Conservation (phyloP, 2,888 invertebrate species). For the Acleris literana region DNA sequence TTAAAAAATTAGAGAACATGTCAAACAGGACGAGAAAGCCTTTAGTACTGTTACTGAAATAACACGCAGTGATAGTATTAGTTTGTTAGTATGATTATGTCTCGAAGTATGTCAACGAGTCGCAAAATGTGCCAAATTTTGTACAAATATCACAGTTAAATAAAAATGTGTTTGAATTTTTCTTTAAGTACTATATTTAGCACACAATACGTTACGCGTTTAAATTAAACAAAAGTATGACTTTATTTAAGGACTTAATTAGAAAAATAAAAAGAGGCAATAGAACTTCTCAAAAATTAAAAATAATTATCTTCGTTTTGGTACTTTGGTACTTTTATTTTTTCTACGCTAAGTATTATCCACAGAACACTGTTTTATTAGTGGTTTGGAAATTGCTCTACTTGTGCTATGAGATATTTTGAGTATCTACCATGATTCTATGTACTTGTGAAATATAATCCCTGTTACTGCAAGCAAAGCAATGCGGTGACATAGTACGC, state of each 20-base stretch:
- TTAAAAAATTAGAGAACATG: constrained; percentile 10
- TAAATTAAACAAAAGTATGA: too few relatives aligned
- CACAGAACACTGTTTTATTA: constrained; percentile 27
- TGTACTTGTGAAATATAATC: constrained; percentile 9
- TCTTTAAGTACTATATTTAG: too few relatives aligned
- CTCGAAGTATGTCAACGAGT: background rate
- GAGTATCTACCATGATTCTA: constrained; percentile 27
- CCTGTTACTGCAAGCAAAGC: constrained; percentile 58
- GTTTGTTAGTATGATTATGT: constrained; percentile 6
- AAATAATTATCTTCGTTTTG: background rate
- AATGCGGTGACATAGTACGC: constrained; percentile 56
- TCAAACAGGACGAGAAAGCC: constrained; percentile 9
- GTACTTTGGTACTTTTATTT: constrained; percentile 4
- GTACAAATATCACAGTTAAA: background rate
- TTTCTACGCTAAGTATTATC: constrained; percentile 10
- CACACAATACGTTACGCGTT: too few relatives aligned
- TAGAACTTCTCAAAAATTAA: constrained; percentile 1
- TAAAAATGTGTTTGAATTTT: background rate
- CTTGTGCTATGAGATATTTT: constrained; percentile 17
- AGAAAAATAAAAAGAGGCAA: too few relatives aligned
- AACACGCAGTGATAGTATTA: constrained; percentile 13
- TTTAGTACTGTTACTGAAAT: constrained; percentile 15
- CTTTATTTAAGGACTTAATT: too few relatives aligned
- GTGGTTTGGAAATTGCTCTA: constrained; percentile 23
- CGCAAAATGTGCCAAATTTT: background rate